Conservation (phyloP, 2,797 vertebrate species). For the Semaprochilodus insignis region DNA sequence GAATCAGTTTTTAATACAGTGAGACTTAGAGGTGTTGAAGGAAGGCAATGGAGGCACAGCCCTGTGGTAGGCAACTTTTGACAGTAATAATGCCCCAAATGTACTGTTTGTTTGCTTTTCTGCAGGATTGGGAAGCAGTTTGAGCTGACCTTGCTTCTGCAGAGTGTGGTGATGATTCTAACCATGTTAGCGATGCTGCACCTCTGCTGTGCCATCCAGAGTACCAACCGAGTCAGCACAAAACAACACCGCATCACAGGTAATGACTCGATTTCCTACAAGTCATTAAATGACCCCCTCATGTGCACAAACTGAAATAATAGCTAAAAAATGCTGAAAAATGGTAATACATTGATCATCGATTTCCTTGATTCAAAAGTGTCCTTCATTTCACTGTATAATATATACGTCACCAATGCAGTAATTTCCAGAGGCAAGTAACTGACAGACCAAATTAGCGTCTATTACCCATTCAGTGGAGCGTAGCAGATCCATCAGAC, state of each 20-base stretch:
- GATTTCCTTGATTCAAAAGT: not conserved
- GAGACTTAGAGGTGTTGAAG: not conserved
- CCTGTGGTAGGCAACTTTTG: not conserved
- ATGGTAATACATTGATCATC: too few species aligned
- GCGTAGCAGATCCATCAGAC: not conserved
- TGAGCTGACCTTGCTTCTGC: constrained; percentile 82
- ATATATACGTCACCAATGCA: not conserved
- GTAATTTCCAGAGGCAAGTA: not conserved
- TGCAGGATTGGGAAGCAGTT: constrained; percentile 86
- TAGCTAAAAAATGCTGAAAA: not conserved
- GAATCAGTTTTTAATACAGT: not conserved
- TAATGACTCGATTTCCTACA: constrained; percentile 53
- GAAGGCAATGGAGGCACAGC: not conserved
- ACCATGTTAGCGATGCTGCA: constrained; percentile 85
- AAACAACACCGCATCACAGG: constrained; percentile 80
- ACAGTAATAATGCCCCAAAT: not conserved
- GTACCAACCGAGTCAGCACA: constrained; percentile 78
- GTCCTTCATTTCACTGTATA: too few species aligned
- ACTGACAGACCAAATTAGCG: not conserved
- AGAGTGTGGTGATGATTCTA: constrained; percentile 84
- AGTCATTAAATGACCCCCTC: not conserved
- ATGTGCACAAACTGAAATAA: not conserved
- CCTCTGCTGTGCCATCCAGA: constrained; percentile 81
- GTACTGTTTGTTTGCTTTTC: constrained; percentile 18
- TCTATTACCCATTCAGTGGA: not conserved